Base-by-base conservation (phyloP, 2,797 vertebrate genomes). In the Chrosomus eos region DNA sequence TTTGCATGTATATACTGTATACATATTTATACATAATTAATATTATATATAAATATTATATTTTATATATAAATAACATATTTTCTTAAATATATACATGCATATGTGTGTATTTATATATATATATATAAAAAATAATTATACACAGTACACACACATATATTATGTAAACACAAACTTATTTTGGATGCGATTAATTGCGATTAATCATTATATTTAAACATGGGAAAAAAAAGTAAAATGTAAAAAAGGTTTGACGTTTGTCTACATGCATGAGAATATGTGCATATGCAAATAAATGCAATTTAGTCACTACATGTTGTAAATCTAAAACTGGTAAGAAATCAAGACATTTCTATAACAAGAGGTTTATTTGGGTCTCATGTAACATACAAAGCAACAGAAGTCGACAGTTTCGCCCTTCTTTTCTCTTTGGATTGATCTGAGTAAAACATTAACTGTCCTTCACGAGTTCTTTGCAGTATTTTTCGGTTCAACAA, bases 261-360 rank as follows among this genome's bases (percentile, higher is more conserved):
- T 26, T 60, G 43, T 45, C 62, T 78, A 28, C n/a, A 26, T 78
- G 75, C 38, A 10, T 77, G 23, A 77, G 45, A 45, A 80, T 67
- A 45, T 11, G 16, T 28, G 19, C 26, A 66, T 48, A 80, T 51
- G 43, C 26, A 66, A 48, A 79, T 79, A 21, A 26, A 66, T 21
- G 26, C 60, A 31, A 33, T 33, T n/a, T 45, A 43, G 13, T 14
- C 21, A 14, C 23, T n/a, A 16, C 36, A n/a, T 31, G 18, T 48
- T 51, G 7, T 28, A 19, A 48, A 51, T 31, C 43, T 51, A 10
- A 73, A 21, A 51, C 43, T 11, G 18, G 3, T 43, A 8, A 13
- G 55, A 13, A 60, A 43, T 71, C 23, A 71, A 51, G 14, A 28
- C 36, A 70, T 70, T 70, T 70, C 38, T 26, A 71, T 26, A 71